Base-by-base conservation (phyloP, 2,113 vertebrate genomes). In the Plecturocebus donacophilus region DNA sequence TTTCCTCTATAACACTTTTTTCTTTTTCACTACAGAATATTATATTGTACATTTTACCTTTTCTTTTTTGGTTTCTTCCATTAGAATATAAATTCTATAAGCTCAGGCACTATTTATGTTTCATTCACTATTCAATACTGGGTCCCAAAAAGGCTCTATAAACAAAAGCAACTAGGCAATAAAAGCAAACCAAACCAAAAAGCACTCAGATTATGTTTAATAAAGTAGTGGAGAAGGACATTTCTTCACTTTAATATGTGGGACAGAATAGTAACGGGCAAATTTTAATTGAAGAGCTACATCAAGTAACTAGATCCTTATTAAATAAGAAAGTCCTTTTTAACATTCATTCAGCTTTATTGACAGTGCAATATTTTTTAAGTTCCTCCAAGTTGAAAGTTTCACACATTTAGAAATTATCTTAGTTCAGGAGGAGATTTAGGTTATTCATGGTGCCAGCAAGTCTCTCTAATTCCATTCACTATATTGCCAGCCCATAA, bases 401-500 rank as follows among this genome's bases (percentile, higher is more conserved):
- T 97, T 95, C 90, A 86, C 73, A 79, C 56, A 76, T 93, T 94
- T 95, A 83, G 93, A 85, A 96, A 45, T 47, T 58, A 95, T 40
- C 56, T 92, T 86, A 90, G 88, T 82, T 97, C 88, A 56, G 42
- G 90, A 92, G 35, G 73, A 97, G 87, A 94, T 84, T 95, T n/a
- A 58, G 40, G 92, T 97, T 96, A 98, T 98, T 97, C 97, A 95
- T 97, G 92, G 88, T 95, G 97, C 97, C 95, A 97, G 81, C 80
- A 27, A 70, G 75, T 23, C 77, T 90, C 91, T 96, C 87, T 97
- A 96, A 98, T 97, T 97, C 95, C 42, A 76, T 91, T 97, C 93
- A 81, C 30, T 97, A 96, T 88, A 95, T 97, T 98, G 96, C 92
- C 66, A 96, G 61, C 85, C 90, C 73, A 52, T 56, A 90, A 93